Conservation (phyloP, 2,113 vertebrate genomes). For the Lota lota region DNA sequence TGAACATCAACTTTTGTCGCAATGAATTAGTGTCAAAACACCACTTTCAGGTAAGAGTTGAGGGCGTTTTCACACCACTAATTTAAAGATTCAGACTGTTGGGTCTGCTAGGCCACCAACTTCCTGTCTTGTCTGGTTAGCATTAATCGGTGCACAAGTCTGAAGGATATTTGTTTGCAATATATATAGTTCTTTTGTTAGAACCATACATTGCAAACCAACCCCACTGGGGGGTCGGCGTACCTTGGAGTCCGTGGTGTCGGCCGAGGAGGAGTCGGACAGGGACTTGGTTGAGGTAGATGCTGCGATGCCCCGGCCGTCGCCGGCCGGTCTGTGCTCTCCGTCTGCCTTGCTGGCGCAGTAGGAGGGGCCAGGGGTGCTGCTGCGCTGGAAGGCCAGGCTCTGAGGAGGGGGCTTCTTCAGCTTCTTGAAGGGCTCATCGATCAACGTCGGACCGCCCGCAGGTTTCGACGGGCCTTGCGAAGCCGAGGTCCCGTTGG, state of each 20-base stretch:
- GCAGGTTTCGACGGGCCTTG: constrained; percentile 52
- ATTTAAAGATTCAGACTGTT: no score
- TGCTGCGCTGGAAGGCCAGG: constrained; percentile 50
- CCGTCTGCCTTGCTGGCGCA: constrained; percentile 44
- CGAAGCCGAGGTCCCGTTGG: constrained; percentile 59
- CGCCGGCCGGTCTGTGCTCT: constrained; percentile 61
- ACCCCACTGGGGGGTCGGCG: background rate
- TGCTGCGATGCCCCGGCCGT: constrained; percentile 56
- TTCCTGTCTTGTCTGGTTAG: no score
- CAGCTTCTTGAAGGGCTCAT: constrained; percentile 72
- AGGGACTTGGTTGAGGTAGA: constrained; percentile 80
- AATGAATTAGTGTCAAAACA: no score
- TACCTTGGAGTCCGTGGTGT: constrained; percentile 72
- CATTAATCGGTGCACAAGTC: no score
- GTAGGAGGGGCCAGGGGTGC: constrained; percentile 47
- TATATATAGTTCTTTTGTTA: no score
- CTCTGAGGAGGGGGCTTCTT: constrained; percentile 73
- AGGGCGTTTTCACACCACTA: no score
- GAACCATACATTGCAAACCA: background rate
- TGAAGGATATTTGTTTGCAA: no score
- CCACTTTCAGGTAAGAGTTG: no score
- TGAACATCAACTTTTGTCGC: no score
- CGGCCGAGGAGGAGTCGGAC: constrained; percentile 61
- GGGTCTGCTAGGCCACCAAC: no score
- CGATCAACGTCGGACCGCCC: constrained; percentile 49